Percentiles rank a stretch among this genome's conserved stretches.
Conservation (phyloP, 2,888 invertebrate species). For the Dolichomitus sp. region DNA sequence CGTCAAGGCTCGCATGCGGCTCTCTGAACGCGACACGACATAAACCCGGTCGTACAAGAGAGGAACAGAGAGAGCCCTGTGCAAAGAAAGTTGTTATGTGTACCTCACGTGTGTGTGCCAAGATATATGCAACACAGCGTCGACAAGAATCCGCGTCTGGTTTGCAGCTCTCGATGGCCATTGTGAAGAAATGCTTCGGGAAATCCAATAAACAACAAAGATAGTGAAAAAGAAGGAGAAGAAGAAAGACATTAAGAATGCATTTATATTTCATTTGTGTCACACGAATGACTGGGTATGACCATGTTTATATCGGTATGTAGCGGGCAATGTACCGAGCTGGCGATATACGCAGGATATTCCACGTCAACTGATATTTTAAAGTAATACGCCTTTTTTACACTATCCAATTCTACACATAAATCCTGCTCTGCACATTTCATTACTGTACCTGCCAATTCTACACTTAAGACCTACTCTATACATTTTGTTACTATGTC, state of each 20-base stretch:
- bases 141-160: background rate
- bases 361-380: background rate
- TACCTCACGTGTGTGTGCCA: slow-evolving; percentile 7
- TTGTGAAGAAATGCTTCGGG: background rate
- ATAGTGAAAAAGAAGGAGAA: background rate
- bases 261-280: background rate
- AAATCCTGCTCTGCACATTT: background rate
- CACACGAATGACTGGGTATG: background rate
- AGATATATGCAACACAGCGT: slow-evolving; percentile 27
- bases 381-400: background rate
- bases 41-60: background rate
- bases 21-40: slow-evolving; percentile 3
- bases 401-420: no score
- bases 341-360: background rate
- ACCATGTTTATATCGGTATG: background rate
- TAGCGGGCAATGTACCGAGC: background rate
- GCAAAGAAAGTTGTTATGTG: slow-evolving; percentile 29
- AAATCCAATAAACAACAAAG: slow-evolving; percentile 9
- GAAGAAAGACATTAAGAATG: slow-evolving; percentile 1
- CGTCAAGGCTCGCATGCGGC: slow-evolving; percentile 28
- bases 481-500: no score
- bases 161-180: slow-evolving; percentile 8
- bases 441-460: background rate
- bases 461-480: no score
- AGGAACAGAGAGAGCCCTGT: background rate